Conservation (phyloP, 2,888 invertebrate genomes). For the Psococerastis gibbosa region DNA sequence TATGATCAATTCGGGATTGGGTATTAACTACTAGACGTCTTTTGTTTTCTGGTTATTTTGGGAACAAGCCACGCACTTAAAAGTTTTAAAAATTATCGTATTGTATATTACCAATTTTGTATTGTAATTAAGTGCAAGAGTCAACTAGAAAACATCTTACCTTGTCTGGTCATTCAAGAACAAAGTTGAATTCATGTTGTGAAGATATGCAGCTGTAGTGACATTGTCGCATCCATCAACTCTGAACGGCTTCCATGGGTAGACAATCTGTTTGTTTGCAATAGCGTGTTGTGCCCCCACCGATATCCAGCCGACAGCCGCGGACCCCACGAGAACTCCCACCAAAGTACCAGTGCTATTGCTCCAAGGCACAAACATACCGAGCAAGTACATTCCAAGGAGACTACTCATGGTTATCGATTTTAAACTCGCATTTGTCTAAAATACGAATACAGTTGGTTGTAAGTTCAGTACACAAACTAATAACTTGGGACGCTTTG, state of each 20-base stretch:
- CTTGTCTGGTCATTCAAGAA: too few species aligned
- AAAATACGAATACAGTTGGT: slow-evolving; percentile 12
- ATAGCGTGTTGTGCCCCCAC: slow-evolving; percentile 20
- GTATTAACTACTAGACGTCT: too few species aligned
- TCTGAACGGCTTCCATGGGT: slow-evolving; percentile 18
- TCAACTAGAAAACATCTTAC: too few species aligned
- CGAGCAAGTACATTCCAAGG: slow-evolving; percentile 20
- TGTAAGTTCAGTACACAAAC: too few species aligned
- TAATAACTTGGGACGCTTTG: too few species aligned
- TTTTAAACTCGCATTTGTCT: slow-evolving; percentile 19
- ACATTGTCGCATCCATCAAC: slow-evolving; percentile 19
- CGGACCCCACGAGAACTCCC: slow-evolving; percentile 18
- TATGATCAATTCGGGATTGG: too few species aligned
- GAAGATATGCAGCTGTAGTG: slow-evolving; percentile 15
- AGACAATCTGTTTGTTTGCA: slow-evolving; percentile 18
- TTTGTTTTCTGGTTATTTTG: too few species aligned
- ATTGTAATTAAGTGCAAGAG: too few species aligned
- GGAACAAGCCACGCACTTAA: too few species aligned
- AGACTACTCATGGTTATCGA: slow-evolving; percentile 20
- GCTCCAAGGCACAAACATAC: slow-evolving; percentile 21
- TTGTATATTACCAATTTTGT: too few species aligned
- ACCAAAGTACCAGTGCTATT: slow-evolving; percentile 20
- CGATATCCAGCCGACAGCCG: slow-evolving; percentile 19
- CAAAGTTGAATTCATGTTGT: neutral
- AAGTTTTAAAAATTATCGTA: too few species aligned